Conservation (phyloP, 2,888 invertebrate genomes). For the Diaperis boleti region DNA sequence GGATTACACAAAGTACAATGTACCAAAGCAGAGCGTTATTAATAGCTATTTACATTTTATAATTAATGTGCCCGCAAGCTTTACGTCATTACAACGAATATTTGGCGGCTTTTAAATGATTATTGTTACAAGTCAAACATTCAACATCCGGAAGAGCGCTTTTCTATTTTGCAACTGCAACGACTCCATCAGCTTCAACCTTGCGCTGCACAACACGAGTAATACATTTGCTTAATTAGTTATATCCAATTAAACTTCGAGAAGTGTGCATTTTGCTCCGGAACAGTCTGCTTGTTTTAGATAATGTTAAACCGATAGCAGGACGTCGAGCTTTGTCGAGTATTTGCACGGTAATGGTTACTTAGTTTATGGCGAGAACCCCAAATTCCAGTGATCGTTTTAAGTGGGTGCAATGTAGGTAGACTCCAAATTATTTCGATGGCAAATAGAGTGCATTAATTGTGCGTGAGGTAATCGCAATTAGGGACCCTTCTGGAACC, state of each 20-base stretch:
- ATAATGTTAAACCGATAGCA: constrained; percentile 14
- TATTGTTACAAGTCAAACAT: background rate
- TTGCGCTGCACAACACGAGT: constrained; percentile 11
- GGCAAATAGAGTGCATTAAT: too few species aligned
- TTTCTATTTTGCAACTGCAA: background rate
- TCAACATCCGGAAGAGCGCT: background rate
- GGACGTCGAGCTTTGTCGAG: constrained; percentile 13
- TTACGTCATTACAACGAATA: background rate
- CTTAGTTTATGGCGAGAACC: constrained; percentile 4
- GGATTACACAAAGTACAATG: constrained; percentile 18
- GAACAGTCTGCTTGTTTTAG: constrained; percentile 13
- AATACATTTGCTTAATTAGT: constrained; percentile 11
- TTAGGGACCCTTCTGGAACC: too few species aligned
- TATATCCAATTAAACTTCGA: constrained; percentile 12
- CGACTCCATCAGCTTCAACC: too few species aligned
- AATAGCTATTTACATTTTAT: constrained; percentile 18
- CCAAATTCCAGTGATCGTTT: constrained; percentile 1
- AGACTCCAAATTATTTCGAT: background rate
- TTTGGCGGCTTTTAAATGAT: background rate
- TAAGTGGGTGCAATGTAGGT: constrained; percentile 4
- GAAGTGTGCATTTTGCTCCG: constrained; percentile 7
- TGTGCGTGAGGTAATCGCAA: too few species aligned
- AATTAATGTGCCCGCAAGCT: constrained; percentile 1
- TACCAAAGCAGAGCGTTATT: constrained; percentile 6
- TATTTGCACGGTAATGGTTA: constrained; percentile 18